Conservation (phyloP, 2,113 vertebrate genomes). For the Hippocampus mohnikei region DNA sequence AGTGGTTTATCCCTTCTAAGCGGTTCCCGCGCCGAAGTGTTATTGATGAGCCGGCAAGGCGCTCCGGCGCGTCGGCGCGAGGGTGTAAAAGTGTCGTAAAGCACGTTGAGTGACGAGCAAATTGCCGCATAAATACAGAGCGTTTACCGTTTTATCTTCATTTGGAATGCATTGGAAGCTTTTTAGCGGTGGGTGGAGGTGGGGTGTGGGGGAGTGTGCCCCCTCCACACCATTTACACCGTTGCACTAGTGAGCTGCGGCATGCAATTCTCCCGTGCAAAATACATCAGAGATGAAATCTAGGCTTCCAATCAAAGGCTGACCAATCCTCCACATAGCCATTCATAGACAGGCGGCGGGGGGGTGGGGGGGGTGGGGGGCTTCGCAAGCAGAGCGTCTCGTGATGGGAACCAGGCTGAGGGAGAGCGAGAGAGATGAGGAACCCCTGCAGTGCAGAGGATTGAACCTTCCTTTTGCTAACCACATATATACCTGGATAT, state of each 20-base stretch:
- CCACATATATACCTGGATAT: background rate
- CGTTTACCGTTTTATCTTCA: conserved; percentile 14
- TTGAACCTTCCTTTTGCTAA: conserved; percentile 42
- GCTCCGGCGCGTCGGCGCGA: background rate
- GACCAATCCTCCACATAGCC: conserved; percentile 22
- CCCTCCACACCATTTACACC: background rate
- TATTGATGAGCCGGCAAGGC: conserved; percentile 4
- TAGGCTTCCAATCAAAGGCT: conserved; percentile 30
- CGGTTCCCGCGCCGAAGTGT: background rate
- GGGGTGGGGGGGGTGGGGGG: background rate
- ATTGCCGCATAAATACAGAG: conserved; percentile 6
- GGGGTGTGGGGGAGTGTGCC: background rate
- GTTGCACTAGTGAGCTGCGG: conserved; percentile 12
- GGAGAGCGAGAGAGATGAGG: conserved; percentile 49
- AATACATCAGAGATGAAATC: conserved; percentile 40
- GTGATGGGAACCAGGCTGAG: conserved; percentile 42
- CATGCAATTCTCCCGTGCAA: conserved; percentile 20
- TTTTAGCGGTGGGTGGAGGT: background rate
- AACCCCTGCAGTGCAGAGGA: conserved; percentile 51
- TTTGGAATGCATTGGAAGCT: conserved; percentile 5
- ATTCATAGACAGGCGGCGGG: conserved; percentile 16
- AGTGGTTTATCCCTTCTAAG: background rate
- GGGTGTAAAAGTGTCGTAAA: conserved; percentile 8
- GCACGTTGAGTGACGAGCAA: conserved; percentile 7
- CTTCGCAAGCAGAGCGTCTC: conserved; percentile 53